Percentiles rank a stretch among this genome's conserved stretches.
Conservation (phyloP, 2,888 invertebrate genomes). For the Hofmannophila pseudospretella region DNA sequence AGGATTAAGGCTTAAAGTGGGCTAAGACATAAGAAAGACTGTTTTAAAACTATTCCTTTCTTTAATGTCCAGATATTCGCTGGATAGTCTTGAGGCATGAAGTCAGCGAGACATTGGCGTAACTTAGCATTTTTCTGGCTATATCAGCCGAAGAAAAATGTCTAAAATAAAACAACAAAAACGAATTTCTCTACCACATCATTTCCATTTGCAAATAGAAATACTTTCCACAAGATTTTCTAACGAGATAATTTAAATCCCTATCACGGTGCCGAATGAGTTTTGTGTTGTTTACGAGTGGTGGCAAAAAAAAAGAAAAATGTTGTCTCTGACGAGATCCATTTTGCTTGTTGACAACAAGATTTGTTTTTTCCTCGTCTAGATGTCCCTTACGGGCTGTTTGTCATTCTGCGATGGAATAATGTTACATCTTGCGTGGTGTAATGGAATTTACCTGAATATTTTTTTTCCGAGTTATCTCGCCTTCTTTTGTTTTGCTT, state of each 20-base stretch:
- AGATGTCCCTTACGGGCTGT: constrained; percentile 30
- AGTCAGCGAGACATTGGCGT: too few relatives aligned
- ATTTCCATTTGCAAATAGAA: constrained; percentile 6
- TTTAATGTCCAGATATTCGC: too few relatives aligned
- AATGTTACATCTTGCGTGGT: constrained; percentile 4
- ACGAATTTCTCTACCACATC: too few relatives aligned
- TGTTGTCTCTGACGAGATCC: constrained; percentile 8
- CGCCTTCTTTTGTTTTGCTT: background rate
- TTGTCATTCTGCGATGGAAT: constrained; percentile 40
- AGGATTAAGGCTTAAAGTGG: too few relatives aligned
- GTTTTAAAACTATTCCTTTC: too few relatives aligned
- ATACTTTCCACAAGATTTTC: constrained; percentile 4
- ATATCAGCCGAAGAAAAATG: too few relatives aligned
- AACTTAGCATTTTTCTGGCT: too few relatives aligned
- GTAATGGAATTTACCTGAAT: constrained; percentile 8
- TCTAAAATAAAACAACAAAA: too few relatives aligned
- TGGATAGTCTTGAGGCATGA: too few relatives aligned
- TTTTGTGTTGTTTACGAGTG: constrained; percentile 34
- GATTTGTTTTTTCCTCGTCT: constrained; percentile 51
- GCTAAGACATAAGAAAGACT: too few relatives aligned
- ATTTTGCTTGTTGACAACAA: constrained; percentile 43
- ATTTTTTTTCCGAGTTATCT: background rate
- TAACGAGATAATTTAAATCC: constrained; percentile 12
- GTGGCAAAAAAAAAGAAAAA: constrained; percentile 40
- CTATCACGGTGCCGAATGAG: constrained; percentile 37